Percentiles rank a stretch among this genome's conserved stretches.
phyloP scores from a whole-genome alignment of 2,888 invertebrate species.

The Brachyopa scutellaris region DNA sequence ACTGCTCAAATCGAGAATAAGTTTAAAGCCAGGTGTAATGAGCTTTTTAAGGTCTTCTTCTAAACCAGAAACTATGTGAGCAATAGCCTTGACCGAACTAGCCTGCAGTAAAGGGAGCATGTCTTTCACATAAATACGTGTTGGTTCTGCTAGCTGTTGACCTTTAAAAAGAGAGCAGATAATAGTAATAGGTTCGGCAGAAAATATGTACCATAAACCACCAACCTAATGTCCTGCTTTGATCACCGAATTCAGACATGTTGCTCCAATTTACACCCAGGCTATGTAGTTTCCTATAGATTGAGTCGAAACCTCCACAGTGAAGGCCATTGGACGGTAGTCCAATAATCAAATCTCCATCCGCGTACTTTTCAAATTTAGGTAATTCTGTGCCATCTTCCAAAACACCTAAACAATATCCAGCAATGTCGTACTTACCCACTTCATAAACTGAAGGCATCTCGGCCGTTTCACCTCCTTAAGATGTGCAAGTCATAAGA shows the following conservation, averaged over 20 bases:
- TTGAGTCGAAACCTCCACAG: constrained; percentile 96
- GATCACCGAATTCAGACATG: constrained; percentile 84
- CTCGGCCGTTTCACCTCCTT: constrained; percentile 96
- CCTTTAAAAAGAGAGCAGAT: constrained; percentile 82
- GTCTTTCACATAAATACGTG: constrained; percentile 91
- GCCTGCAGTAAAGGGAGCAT: constrained; percentile 87
- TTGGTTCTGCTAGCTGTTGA: constrained; percentile 92
- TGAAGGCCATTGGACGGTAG: constrained; percentile 95
- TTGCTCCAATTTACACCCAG: constrained; percentile 85
- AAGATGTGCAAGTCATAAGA: neutral
- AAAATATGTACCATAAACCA: constrained; percentile 6
- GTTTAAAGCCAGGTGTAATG: constrained; percentile 86
- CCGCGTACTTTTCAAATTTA: constrained; percentile 84
- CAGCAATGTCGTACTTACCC: constrained; percentile 97
- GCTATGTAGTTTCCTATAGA: constrained; percentile 89
- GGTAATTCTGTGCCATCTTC: constrained; percentile 89
- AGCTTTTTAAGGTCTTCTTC: constrained; percentile 94
- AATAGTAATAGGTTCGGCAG: neutral
- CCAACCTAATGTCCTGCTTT: constrained; percentile 85
- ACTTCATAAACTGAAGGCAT: constrained; percentile 96
- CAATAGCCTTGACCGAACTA: constrained; percentile 90
- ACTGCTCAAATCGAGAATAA: constrained; percentile 87
- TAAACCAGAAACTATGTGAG: constrained; percentile 97
- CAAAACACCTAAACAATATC: constrained; percentile 96
- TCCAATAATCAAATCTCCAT: constrained; percentile 92